Evolutionary conservation across 2,888 invertebrate genomes (phyloP), one percentile per base, ranked within the genome.

Genomic region (Uropetala carovei): DNA sequence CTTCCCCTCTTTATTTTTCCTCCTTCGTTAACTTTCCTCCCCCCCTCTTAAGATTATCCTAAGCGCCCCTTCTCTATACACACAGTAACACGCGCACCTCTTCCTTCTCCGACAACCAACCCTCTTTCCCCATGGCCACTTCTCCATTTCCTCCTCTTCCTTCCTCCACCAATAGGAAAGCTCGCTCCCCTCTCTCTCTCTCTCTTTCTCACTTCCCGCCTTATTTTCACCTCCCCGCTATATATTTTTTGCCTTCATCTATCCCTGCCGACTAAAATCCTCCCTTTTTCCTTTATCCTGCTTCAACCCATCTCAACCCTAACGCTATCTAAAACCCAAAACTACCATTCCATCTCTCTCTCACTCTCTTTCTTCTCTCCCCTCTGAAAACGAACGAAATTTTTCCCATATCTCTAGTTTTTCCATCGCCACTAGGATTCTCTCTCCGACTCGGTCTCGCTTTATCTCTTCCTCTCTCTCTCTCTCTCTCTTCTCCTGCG

Each of bases 221-320:
- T 75, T 75, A 75, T 75, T 75, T 75, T 75, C 75, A 75, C 75
- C 68, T 68, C 68, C 9, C 18, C 27, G 75, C 75, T 75, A 75
- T 18, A 75, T 75, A 75, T 75, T 75, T 75, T 75, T 75, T 75
- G 75, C 75, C 68, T 68, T 68, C 68, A 75, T 75, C 75, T 75
- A 75, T 75, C 27, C 27, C 75, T 7, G 75, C 75, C n/a, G n/a
- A 16, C 43, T 43, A 75, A 68, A 68, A 68, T 68, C 68, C 68
- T 68, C 68, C 22, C 68, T 68, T 43, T 43, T 43, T 43, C 43
- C 43, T 5, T 43, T 43, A n/a, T 5, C 43, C 43, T 43, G 43
- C 43, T 43, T 5, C 43, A 43, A 43, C 1, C 43, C 43, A 43
- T 43, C 43, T 5, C 68, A 22, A 18, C 68, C 75, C 75, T 22